Base-by-base conservation (phyloP, 2,888 invertebrate genomes). In the Agrilus biguttatus region DNA sequence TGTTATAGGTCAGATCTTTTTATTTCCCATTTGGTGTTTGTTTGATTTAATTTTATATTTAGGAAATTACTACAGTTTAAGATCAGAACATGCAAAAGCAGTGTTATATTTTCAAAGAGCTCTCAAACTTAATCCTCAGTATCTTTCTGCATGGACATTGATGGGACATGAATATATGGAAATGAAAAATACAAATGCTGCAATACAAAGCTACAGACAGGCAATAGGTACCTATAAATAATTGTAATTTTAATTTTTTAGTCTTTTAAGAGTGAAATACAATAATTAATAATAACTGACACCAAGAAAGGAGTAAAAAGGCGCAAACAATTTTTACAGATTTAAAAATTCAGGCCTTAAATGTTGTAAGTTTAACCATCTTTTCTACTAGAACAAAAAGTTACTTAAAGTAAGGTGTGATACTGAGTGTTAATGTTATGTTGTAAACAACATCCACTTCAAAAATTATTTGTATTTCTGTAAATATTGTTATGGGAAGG, bases 161-260 rank as follows among this genome's bases (percentile, higher is more conserved):
- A 90, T 98, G 80, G 98, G 98, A 0, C 98, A 98, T 62, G 97
- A 98, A 65, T 97, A 89, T 65, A 92, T 98, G 83, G 97, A 98
- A 69, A 77, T 97, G 67, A 97, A 97, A 66, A 97, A 97, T 65
- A 90, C 92, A 0, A 90, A 91, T 66, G 96, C 95, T 13, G 97
- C 97, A n/a, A 95, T 97, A 60, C 91, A 95, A 60, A 91, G 96
- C 56, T 98, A 98, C 62, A 74, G 96, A 55, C 90, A 92, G 66
- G 97, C 97, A 37, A 88, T 96, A 55, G 92, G 91, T 90, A 68
- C 59, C 17, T 17, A 4, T 59, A 41, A 40, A 8, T 41, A n/a
- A n/a, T n/a, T n/a, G n/a, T n/a, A n/a, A n/a, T n/a, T n/a, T n/a
- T n/a, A n/a, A n/a, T n/a, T n/a, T n/a, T n/a, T n/a, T n/a, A n/a